Conservation (phyloP, 2,888 invertebrate genomes). For the Eudemis profundana region DNA sequence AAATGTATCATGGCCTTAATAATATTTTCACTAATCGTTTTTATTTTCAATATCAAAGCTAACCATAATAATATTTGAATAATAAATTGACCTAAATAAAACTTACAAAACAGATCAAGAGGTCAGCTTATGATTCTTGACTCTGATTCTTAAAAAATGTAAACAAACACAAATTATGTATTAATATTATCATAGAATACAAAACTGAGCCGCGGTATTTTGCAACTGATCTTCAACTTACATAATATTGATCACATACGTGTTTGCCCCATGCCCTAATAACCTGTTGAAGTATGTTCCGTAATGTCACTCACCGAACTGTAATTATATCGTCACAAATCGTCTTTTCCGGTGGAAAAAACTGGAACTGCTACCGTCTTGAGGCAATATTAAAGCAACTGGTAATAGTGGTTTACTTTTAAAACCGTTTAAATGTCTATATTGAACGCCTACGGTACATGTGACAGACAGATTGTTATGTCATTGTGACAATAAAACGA, state of each 20-base stretch:
- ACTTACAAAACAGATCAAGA: not conserved
- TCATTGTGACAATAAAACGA: slow-evolving; percentile 27
- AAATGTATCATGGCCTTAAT: too few species aligned
- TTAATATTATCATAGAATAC: not conserved
- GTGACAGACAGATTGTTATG: slow-evolving; percentile 34
- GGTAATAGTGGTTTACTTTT: slow-evolving; percentile 1
- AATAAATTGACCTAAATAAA: not conserved
- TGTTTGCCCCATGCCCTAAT: slow-evolving; percentile 34
- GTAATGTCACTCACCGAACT: slow-evolving; percentile 37
- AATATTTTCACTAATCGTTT: too few species aligned
- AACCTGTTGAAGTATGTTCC: slow-evolving; percentile 33
- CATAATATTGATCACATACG: slow-evolving; percentile 22
- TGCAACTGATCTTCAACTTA: slow-evolving; percentile 30
- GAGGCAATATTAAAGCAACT: not conserved
- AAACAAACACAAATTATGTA: not conserved
- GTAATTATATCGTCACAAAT: slow-evolving; percentile 28
- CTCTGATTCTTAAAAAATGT: too few species aligned
- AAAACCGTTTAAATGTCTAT: slow-evolving; percentile 2
- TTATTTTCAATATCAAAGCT: too few species aligned
- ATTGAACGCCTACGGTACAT: slow-evolving; percentile 19
- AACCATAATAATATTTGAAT: not conserved
- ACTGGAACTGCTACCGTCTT: not conserved
- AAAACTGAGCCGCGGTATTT: slow-evolving; percentile 13
- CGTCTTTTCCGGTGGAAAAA: slow-evolving; percentile 19
- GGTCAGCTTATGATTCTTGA: too few species aligned